Evolutionary conservation across 1,140 invertebrate genomes (phyloP).

Genomic region (Caenorhabditis remanei): DNA sequence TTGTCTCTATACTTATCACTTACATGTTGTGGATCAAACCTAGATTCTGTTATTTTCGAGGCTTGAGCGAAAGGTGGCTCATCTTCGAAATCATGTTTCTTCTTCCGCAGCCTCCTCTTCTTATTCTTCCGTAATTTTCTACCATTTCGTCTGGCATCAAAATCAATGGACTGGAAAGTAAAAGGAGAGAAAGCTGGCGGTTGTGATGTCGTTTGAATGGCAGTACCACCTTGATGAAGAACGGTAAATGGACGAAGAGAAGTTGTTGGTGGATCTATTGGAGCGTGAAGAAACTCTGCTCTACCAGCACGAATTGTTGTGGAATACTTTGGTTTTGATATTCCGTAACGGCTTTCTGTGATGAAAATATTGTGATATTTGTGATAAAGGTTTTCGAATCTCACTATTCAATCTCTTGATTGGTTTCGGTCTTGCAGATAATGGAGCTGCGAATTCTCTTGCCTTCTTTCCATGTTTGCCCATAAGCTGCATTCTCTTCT

Average conservation of each 20-base stretch:
- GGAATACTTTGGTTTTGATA: slow-evolving; percentile 18
- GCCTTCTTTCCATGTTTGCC: slow-evolving; percentile 3
- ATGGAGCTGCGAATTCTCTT: slow-evolving; percentile 28
- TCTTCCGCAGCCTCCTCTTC: slow-evolving; percentile 35
- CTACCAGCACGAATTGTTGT: slow-evolving; percentile 26
- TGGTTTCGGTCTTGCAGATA: not conserved
- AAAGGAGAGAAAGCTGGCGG: slow-evolving; percentile 41
- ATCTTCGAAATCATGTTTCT: slow-evolving; percentile 42
- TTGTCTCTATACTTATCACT: not conserved
- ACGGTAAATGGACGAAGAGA: slow-evolving; percentile 36
- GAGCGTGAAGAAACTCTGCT: slow-evolving; percentile 15
- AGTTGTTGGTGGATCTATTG: slow-evolving; percentile 33
- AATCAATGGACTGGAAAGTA: slow-evolving; percentile 44
- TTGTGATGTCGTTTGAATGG: slow-evolving; percentile 22
- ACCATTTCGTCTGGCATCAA: not conserved
- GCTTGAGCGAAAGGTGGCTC: slow-evolving; percentile 33
- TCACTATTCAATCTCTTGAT: not conserved
- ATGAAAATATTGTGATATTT: not conserved
- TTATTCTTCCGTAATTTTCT: slow-evolving; percentile 31
- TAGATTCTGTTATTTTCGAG: slow-evolving; percentile 20
- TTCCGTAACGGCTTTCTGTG: slow-evolving; percentile 37
- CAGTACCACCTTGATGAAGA: slow-evolving; percentile 34
- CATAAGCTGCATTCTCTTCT: not conserved
- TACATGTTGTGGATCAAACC: slow-evolving; percentile 34
- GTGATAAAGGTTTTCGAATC: too few species aligned